Base-by-base conservation (phyloP, 2,113 vertebrate genomes). In the Anthoscopus minutus region DNA sequence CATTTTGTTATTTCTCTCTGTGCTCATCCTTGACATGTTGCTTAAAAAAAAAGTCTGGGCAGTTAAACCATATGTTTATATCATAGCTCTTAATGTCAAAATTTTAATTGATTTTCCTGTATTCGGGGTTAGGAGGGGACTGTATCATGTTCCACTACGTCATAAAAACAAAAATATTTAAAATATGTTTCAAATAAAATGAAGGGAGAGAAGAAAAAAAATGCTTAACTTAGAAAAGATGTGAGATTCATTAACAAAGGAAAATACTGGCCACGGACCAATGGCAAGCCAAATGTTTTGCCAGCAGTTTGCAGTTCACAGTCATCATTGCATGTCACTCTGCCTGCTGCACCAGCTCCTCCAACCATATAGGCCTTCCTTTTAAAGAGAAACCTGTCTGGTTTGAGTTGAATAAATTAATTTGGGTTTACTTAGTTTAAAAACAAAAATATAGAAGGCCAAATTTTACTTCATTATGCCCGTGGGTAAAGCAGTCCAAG, bases 181-280 rank as follows among this genome's bases (percentile, higher is more conserved):
- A 98, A 98, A 96, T 97, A 98, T 98, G 97, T 98, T 98, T 98
- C 94, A 97, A 98, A 98, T 98, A 97, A 97, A 90, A 81, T 95
- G 95, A 92, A 73, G 57, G 56, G 31, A n/a, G 93, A 95, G 86
- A 97, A 95, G 92, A 86, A 97, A 94, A n/a, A 93, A 98, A 97
- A 93, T 97, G 74, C 96, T 97, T 98, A 97, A 98, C 94, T 97
- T 98, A 98, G 97, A 97, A 98, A 98, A 98, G 97, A 98, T 98
- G 96, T 98, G 98, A 97, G 97, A 97, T 98, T 98, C 97, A 97
- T 98, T 98, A 98, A 96, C 96, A 97, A 98, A 97, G 95, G 89
- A 97, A 98, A 97, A 97, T 96, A 95, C 96, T 98, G 98, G 97
- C 97, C 95, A 64, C 21, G 44, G 93, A 97, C 97, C 98, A 98